phyloP scores from a whole-genome alignment of 2,113 vertebrate species.

The Alethe castanea region DNA sequence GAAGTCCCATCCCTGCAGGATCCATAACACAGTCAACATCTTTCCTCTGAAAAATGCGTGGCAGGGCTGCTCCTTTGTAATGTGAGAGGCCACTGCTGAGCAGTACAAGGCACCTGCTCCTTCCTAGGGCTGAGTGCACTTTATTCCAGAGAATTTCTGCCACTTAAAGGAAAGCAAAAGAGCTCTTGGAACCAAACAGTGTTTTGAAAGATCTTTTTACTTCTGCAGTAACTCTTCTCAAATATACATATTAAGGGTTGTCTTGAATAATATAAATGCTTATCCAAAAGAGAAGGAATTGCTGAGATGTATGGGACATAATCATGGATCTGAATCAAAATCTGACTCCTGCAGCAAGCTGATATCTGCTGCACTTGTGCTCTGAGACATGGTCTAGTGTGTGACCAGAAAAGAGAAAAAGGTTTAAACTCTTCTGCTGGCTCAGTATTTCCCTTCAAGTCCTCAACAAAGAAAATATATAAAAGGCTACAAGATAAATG shows the following conservation, averaged over 20 bases:
- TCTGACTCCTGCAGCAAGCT: neutral
- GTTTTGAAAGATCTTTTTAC: neutral
- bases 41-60: neutral
- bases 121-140: neutral
- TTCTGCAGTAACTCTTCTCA: neutral
- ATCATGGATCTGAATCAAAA: neutral
- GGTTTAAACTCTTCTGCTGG: neutral
- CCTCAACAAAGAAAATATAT: neutral
- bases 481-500: neutral
- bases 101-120: neutral
- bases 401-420: neutral
- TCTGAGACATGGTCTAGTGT: neutral
- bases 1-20: slow-evolving; percentile 48
- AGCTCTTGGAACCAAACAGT: neutral
- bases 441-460: neutral
- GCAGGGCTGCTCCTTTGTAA: neutral
- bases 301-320: neutral
- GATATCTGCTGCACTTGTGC: neutral
- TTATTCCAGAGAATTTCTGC: neutral
- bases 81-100: slow-evolving; percentile 17
- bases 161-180: neutral
- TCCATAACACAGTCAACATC: neutral
- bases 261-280: neutral
- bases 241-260: fast-evolving
- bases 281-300: neutral